phyloP scores from a whole-genome alignment of 2,888 invertebrate species.

The Agrotis puta region DNA sequence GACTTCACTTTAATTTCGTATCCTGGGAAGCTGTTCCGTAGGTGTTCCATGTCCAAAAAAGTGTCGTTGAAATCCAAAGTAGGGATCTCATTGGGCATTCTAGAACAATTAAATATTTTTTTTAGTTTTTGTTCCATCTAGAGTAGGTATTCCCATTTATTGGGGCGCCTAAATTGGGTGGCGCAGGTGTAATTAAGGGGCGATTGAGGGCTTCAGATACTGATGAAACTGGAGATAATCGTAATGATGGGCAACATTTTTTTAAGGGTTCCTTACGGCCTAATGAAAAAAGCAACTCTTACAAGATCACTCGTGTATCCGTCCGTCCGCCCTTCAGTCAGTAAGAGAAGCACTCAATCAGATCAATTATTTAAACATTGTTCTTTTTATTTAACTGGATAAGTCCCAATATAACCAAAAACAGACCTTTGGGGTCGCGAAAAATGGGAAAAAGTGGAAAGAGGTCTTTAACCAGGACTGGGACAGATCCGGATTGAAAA shows the following conservation, averaged over 20 bases:
- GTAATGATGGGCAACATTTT: too few species aligned
- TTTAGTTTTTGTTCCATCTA: not conserved
- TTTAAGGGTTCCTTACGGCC: too few species aligned
- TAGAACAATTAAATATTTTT: constrained; percentile 71
- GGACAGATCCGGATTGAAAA: not conserved
- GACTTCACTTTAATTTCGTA: constrained; percentile 94
- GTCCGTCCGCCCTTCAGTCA: too few species aligned
- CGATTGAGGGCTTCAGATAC: too few species aligned
- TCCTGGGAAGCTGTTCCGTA: constrained; percentile 96
- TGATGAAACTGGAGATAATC: too few species aligned
- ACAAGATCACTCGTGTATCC: too few species aligned
- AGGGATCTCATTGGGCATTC: constrained; percentile 96
- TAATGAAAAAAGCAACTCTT: too few species aligned
- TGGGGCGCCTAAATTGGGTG: too few species aligned
- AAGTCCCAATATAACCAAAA: not conserved
- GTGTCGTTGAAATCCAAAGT: constrained; percentile 99
- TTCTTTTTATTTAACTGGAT: not conserved
- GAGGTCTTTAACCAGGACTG: not conserved
- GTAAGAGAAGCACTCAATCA: not conserved
- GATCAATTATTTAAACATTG: not conserved
- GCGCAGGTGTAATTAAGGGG: too few species aligned
- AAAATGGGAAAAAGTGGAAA: not conserved
- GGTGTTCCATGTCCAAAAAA: constrained; percentile 97
- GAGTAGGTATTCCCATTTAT: not conserved
- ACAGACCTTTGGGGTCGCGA: not conserved